Base-by-base conservation (phyloP, 2,888 invertebrate species). In the Morpho helenor region DNA sequence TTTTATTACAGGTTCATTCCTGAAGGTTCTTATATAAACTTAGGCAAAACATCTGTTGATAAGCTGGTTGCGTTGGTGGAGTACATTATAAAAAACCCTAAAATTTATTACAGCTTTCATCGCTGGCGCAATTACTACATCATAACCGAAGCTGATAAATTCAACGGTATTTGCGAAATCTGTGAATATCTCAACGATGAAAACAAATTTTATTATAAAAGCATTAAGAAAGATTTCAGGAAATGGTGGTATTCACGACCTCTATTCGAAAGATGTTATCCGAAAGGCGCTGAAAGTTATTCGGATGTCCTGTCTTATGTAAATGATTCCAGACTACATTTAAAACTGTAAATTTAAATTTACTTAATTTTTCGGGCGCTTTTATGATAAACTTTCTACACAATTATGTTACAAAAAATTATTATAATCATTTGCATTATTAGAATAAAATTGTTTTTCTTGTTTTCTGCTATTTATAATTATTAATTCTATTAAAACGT, bases 221-320 rank as follows among this genome's bases (percentile, higher is more conserved):
- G 70, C 16, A 62, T 64, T 0, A 80, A 83, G 45, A 66, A 64
- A 3, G 57, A 65, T 0, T 82, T 87, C 7, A 76, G 87, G 9
- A 69, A 69, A 2, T 88, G 88, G 88, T 88, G 88, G 88, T 78
- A 75, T 42, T 59, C 63, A 3, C 77, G 75, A 0, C 63, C 73
- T 0, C 51, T 81, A 16, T 66, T 61, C 31, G 59, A 67, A 7
- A 68, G 64, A 44, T 74, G 74, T 53, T 53, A 67, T 16, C 67
- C 69, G 0, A 68, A 64, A 50, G 77, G 82, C 0, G 67, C 74
- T 0, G 74, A 77, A 43, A 61, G 22, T 2, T 51, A 66, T 16
- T 64, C 61, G 0, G 72, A 74, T 7, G 59, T 75, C 0, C 42
- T 72, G 0, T 71, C 73, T 0, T 77, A 76, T 66, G 16, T 75